Conservation (phyloP, 2,797 vertebrate genomes). For the Aratinga solstitialis region DNA sequence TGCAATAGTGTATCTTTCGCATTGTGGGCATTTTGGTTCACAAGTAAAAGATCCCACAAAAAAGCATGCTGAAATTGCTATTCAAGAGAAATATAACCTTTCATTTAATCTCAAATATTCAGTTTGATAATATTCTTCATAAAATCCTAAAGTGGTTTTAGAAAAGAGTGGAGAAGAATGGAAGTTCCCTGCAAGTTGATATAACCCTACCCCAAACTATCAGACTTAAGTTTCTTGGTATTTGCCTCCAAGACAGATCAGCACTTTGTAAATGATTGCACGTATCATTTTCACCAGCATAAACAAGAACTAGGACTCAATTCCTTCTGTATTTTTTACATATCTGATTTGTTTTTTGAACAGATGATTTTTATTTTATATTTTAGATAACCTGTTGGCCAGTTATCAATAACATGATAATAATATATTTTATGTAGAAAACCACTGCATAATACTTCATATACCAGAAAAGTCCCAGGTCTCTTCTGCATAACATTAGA, state of each 20-base stretch:
- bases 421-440: background rate
- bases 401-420: background rate
- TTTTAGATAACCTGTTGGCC: background rate
- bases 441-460: background rate
- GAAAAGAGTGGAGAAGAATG: background rate
- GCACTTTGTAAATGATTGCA: background rate
- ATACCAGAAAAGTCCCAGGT: background rate
- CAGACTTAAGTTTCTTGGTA: background rate
- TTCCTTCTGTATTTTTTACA: background rate
- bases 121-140: background rate
- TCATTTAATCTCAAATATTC: background rate
- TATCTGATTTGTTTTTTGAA: background rate
- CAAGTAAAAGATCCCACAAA: background rate
- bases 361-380: background rate
- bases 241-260: background rate
- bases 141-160: background rate
- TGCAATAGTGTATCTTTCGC: accelerated
- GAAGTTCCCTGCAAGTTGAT: background rate
- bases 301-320: background rate
- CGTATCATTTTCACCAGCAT: background rate
- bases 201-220: background rate
- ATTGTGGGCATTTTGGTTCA: background rate
- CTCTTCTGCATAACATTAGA: background rate
- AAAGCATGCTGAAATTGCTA: background rate
- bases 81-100: background rate